Evolutionary conservation across 2,797 vertebrate genomes (phyloP).

Genomic region (Melanotaenia nigrans): DNA sequence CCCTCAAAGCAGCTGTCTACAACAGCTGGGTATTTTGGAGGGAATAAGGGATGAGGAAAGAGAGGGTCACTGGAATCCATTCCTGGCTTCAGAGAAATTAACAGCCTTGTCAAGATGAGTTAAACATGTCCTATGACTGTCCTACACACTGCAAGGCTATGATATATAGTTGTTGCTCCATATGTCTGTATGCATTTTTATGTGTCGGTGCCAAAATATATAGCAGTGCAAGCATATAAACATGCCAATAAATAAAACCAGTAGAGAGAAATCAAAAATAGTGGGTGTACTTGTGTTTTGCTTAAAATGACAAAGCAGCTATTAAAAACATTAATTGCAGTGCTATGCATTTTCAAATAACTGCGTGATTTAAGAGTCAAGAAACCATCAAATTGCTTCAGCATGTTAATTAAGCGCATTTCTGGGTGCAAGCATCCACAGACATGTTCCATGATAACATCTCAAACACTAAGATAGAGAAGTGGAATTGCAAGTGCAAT

Average conservation of each 20-base stretch:
- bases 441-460: conserved; percentile 31
- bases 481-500: conserved; percentile 1
- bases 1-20: conserved; percentile 78
- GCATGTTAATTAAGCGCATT: conserved; percentile 43
- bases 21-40: conserved; percentile 84
- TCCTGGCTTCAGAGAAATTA: conserved; percentile 68
- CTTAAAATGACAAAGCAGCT: conserved; percentile 27
- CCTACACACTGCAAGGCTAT: conserved; percentile 19
- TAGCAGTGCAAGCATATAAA: background rate
- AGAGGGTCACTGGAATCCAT: conserved; percentile 48
- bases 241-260: conserved; percentile 11
- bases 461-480: conserved; percentile 19
- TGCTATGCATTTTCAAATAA: background rate
- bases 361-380: conserved; percentile 32
- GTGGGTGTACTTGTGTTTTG: conserved; percentile 8
- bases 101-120: conserved; percentile 69
- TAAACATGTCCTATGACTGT: conserved; percentile 51
- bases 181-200: conserved; percentile 35
- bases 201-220: conserved; percentile 10
- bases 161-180: conserved; percentile 19
- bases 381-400: conserved; percentile 25
- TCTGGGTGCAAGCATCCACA: conserved; percentile 13
- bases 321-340: conserved; percentile 2
- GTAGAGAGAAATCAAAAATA: conserved; percentile 30
- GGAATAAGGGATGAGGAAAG: conserved; percentile 63